phyloP scores from a whole-genome alignment of 1,140 invertebrate species.

The Charaxes varanes region DNA sequence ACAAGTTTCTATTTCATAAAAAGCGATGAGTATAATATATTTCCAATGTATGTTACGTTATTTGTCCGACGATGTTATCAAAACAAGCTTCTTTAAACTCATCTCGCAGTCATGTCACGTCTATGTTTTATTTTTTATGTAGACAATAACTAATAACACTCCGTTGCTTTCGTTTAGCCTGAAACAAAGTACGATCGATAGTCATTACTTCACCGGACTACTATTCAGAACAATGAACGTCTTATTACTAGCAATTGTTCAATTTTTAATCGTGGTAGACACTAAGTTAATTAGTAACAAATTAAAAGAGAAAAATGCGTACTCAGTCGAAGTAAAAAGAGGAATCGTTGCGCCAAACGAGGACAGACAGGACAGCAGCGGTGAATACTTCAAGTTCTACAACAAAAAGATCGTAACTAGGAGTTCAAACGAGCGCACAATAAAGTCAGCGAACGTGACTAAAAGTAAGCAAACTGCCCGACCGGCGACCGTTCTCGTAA shows the following conservation, averaged over 20 bases:
- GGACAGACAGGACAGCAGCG: slow-evolving; percentile 1
- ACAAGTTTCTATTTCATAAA: too few species aligned
- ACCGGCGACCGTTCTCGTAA: slow-evolving; percentile 28
- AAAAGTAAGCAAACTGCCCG: slow-evolving; percentile 9
- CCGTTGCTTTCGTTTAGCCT: slow-evolving; percentile 40
- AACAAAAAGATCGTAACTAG: slow-evolving; percentile 16
- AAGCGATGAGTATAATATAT: too few species aligned
- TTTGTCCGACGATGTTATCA: slow-evolving; percentile 6
- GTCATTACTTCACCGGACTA: slow-evolving; percentile 13
- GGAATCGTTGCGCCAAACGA: slow-evolving; percentile 5
- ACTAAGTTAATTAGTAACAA: slow-evolving; percentile 6
- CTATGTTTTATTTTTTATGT: slow-evolving; percentile 34
- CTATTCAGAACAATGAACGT: slow-evolving; percentile 32
- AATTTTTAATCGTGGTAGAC: slow-evolving; percentile 2
- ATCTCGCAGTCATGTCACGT: slow-evolving; percentile 8
- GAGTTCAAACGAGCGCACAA: slow-evolving; percentile 10
- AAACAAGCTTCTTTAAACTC: slow-evolving; percentile 8
- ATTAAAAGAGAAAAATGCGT: slow-evolving; percentile 4
- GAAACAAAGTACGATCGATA: slow-evolving; percentile 26
- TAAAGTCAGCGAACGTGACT: slow-evolving; percentile 6
- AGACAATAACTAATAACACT: slow-evolving; percentile 43
- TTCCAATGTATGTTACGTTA: too few species aligned
- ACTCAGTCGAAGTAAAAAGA: slow-evolving; percentile 5
- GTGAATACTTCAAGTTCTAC: slow-evolving; percentile 12
- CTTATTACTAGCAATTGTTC: slow-evolving; percentile 17